These are phyloP conservation scores for Calephelis nemesis DNA, from an alignment of 1,140 invertebrate species.

Conservation along the genomic window DNA sequence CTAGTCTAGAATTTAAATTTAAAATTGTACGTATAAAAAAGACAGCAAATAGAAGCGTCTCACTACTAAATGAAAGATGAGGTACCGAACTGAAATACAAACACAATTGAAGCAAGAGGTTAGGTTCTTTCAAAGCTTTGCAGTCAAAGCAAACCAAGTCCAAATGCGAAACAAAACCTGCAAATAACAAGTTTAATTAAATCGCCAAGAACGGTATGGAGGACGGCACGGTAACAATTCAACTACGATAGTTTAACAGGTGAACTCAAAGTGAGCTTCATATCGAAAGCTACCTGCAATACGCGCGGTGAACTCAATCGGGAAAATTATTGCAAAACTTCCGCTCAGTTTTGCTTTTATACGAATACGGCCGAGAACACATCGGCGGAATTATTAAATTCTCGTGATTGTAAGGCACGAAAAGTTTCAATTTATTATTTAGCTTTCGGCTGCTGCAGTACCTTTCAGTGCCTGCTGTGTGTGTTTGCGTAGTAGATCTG, in stretches of 20 bases:
- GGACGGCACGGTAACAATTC: conserved; percentile 51
- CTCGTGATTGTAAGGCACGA: background rate
- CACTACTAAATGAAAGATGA: background rate
- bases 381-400: conserved; percentile 12
- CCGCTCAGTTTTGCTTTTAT: conserved; percentile 36
- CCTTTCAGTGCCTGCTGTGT: background rate
- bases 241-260: conserved; percentile 73
- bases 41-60: background rate
- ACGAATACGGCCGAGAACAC: conserved; percentile 19
- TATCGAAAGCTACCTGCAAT: conserved; percentile 58
- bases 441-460: background rate
- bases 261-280: conserved; percentile 67
- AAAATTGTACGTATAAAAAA: background rate
- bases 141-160: conserved; percentile 63
- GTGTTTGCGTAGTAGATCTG: too few species aligned
- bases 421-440: background rate
- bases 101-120: conserved; percentile 42
- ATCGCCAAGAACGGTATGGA: conserved; percentile 61
- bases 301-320: conserved; percentile 53
- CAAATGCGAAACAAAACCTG: conserved; percentile 75
- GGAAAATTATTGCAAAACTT: conserved; percentile 58
- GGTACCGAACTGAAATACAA: background rate
- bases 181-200: conserved; percentile 78
- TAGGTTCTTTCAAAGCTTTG: conserved; percentile 44
- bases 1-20: too few species aligned